phyloP scores from a whole-genome alignment of 2,113 vertebrate genomes.

The Notothenia coriiceps region DNA sequence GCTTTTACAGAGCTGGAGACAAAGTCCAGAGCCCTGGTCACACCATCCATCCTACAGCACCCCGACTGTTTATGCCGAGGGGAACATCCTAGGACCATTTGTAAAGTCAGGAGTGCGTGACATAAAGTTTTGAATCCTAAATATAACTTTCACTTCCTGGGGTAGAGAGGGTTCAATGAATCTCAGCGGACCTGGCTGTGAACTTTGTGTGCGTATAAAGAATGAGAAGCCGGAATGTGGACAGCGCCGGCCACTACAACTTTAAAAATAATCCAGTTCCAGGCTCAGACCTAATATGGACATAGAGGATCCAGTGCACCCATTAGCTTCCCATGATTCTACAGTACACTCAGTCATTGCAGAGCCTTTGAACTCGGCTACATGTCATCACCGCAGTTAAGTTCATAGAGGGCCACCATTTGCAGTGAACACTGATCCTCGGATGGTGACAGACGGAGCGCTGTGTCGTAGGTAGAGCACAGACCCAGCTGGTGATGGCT shows the following conservation, averaged over 20 bases:
- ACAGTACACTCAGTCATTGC: background rate
- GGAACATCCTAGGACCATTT: conserved; percentile 70
- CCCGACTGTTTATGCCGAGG: conserved; percentile 61
- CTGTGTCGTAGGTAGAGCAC: background rate
- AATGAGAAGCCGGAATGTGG: background rate
- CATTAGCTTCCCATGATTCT: conserved; percentile 17
- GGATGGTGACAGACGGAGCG: conserved; percentile 7
- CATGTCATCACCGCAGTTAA: conserved; percentile 22
- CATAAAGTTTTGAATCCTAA: conserved; percentile 54
- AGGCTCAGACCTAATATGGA: conserved; percentile 31
- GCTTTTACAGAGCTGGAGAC: conserved; percentile 57
- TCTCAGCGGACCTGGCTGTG: conserved; percentile 39
- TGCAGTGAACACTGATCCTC: background rate
- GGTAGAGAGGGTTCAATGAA: conserved; percentile 43
- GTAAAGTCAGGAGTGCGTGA: conserved; percentile 49
- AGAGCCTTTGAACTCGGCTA: background rate
- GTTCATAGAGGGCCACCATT: background rate
- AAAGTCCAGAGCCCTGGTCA: conserved; percentile 66
- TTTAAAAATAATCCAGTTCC: conserved; percentile 8
- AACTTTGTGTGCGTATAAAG: conserved; percentile 6
- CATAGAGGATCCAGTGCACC: conserved; percentile 2
- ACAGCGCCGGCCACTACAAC: background rate
- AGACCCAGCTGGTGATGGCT: conserved; percentile 10
- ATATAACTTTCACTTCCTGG: conserved; percentile 67
- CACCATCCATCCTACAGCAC: conserved; percentile 46